A percentile compares a stretch with the other conserved stretches of the same genome.
Conservation (phyloP, 2,888 invertebrate species). For the Julus scandinavius region DNA sequence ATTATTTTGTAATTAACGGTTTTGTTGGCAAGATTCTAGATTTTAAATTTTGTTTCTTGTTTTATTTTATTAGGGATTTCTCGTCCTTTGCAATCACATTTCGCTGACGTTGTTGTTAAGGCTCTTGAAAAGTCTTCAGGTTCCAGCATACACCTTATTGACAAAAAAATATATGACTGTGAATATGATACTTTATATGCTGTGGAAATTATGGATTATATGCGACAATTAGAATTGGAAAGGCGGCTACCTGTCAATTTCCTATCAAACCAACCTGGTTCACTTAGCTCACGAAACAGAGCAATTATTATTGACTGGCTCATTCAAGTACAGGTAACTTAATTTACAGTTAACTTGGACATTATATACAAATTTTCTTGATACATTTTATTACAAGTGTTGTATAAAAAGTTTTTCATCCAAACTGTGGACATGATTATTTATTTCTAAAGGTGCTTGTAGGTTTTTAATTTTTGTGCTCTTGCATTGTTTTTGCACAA, state of each 20-base stretch:
- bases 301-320: slow-evolving; percentile 52
- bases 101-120: not conserved
- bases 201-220: slow-evolving; percentile 33
- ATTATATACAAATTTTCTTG: too few species aligned
- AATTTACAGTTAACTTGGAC: not conserved
- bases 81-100: not conserved
- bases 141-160: not conserved
- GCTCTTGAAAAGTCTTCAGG: not conserved
- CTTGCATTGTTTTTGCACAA: too few species aligned
- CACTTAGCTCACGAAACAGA: slow-evolving; percentile 7
- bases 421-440: too few species aligned
- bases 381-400: too few species aligned
- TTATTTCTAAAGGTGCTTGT: too few species aligned
- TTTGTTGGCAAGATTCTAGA: too few species aligned
- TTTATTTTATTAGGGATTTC: not conserved
- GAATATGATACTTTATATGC: slow-evolving; percentile 34
- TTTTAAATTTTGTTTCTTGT: too few species aligned
- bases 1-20: too few species aligned
- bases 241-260: not conserved
- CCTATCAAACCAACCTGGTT: not conserved
- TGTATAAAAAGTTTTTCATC: too few species aligned
- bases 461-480: too few species aligned
- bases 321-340: slow-evolving; percentile 53
- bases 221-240: slow-evolving; percentile 24
- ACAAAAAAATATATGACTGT: not conserved